phyloP scores from a whole-genome alignment of 2,797 vertebrate species.

The Darevskia mixta region DNA sequence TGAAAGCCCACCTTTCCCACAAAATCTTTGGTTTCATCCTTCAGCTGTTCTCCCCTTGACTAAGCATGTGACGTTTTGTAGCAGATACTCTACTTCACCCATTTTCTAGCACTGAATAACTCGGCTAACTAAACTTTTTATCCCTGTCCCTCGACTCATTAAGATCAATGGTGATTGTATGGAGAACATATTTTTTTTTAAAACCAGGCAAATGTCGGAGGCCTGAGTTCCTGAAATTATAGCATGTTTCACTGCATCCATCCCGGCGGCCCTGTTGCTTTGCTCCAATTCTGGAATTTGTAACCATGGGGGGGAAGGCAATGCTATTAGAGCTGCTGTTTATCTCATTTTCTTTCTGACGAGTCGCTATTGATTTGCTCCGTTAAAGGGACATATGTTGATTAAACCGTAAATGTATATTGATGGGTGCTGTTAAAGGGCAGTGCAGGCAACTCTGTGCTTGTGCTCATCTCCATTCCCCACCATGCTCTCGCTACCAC shows the following conservation, averaged over 20 bases:
- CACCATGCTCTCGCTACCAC: rapidly evolving
- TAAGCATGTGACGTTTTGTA: not conserved
- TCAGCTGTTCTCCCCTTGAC: not conserved
- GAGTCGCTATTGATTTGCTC: slow-evolving; percentile 58
- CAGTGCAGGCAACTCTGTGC: not conserved
- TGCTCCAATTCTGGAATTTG: not conserved
- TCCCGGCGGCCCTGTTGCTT: slow-evolving; percentile 27
- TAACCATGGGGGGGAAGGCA: slow-evolving; percentile 32
- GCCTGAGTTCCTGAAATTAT: not conserved
- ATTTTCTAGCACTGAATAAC: not conserved
- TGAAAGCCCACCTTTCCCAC: not conserved
- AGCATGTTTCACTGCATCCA: not conserved
- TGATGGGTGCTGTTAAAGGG: slow-evolving; percentile 20
- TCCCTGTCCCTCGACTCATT: not conserved
- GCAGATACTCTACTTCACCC: not conserved
- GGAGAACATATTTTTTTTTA: rapidly evolving
- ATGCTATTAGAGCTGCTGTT: slow-evolving; percentile 36
- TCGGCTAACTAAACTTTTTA: not conserved
- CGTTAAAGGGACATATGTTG: not conserved
- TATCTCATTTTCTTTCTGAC: slow-evolving; percentile 69
- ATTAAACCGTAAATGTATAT: slow-evolving; percentile 51
- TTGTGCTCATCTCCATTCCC: slow-evolving; percentile 5
- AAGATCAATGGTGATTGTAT: not conserved
- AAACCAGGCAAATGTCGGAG: not conserved
- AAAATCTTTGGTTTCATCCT: not conserved